phyloP scores from a whole-genome alignment of 1,140 invertebrate species.

The Hestina assimilis region DNA sequence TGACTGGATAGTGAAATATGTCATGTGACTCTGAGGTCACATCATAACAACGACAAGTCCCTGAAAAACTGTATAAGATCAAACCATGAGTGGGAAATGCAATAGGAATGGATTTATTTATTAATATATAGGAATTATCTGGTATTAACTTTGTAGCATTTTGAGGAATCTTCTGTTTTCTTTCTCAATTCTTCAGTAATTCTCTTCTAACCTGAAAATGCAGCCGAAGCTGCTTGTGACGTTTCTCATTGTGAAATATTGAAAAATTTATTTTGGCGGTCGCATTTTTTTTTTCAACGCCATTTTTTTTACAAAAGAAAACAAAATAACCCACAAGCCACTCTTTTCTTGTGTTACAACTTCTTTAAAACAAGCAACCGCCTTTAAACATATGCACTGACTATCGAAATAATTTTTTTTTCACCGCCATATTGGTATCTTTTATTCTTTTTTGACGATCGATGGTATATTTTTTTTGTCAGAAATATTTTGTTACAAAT shows the following conservation, averaged over 20 bases:
- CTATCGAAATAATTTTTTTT: slow-evolving; percentile 63
- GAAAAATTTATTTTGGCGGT: slow-evolving; percentile 61
- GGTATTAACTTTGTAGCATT: too few relatives aligned
- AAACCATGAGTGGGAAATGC: too few relatives aligned
- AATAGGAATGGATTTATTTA: too few relatives aligned
- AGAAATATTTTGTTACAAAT: slow-evolving; percentile 48
- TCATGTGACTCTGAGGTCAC: too few relatives aligned
- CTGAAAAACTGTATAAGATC: too few relatives aligned
- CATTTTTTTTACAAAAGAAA: slow-evolving; percentile 51
- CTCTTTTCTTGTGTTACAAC: slow-evolving; percentile 71
- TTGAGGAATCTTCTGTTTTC: too few relatives aligned
- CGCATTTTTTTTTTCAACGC: slow-evolving; percentile 42
- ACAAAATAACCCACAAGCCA: slow-evolving; percentile 54
- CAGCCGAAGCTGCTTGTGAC: slow-evolving; percentile 28
- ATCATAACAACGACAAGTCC: too few relatives aligned
- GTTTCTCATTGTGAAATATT: slow-evolving; percentile 30
- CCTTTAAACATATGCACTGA: slow-evolving; percentile 61
- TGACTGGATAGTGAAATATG: too few relatives aligned
- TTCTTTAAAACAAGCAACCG: slow-evolving; percentile 43
- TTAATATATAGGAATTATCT: too few relatives aligned
- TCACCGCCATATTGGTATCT: slow-evolving; percentile 37
- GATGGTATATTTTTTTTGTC: slow-evolving; percentile 43
- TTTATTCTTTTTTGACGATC: slow-evolving; percentile 47
- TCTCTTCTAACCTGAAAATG: slow-evolving; percentile 24
- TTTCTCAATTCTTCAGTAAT: not conserved